Conservation (phyloP, 2,888 invertebrate genomes). For the Gymnocheta viridis region DNA sequence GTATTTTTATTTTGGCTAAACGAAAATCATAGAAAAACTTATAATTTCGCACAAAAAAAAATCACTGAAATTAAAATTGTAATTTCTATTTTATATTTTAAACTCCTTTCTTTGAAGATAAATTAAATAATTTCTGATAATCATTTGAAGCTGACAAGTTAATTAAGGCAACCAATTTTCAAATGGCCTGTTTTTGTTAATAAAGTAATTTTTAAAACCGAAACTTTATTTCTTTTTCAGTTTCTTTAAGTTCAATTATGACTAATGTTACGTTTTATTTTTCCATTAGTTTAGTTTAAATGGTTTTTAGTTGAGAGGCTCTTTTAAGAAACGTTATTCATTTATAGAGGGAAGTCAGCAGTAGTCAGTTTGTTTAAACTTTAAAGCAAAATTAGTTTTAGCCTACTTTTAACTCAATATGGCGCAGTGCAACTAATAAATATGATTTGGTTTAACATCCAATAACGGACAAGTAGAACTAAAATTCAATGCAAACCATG, state of each 20-base stretch:
- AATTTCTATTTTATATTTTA: neutral
- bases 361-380: neutral
- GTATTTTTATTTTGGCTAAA: no score
- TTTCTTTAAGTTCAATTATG: conserved; percentile 17
- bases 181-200: conserved; percentile 19
- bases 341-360: neutral
- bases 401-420: conserved; percentile 49
- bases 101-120: neutral
- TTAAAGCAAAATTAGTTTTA: conserved; percentile 22
- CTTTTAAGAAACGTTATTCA: conserved; percentile 3
- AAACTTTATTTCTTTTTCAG: neutral
- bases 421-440: conserved; percentile 45
- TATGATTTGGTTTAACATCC: conserved; percentile 33
- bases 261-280: conserved; percentile 27
- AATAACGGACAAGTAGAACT: neutral
- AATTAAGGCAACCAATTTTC: conserved; percentile 11
- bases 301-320: neutral
- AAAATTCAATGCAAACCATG: neutral
- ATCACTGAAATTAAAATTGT: conserved; percentile 1
- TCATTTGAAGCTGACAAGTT: conserved; percentile 27
- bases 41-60: no score
- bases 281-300: conserved; percentile 34
- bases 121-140: conserved; percentile 26
- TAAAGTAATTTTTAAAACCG: conserved; percentile 4
- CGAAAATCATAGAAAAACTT: no score